phyloP scores from a whole-genome alignment of 1,140 invertebrate species.

The Mya arenaria region DNA sequence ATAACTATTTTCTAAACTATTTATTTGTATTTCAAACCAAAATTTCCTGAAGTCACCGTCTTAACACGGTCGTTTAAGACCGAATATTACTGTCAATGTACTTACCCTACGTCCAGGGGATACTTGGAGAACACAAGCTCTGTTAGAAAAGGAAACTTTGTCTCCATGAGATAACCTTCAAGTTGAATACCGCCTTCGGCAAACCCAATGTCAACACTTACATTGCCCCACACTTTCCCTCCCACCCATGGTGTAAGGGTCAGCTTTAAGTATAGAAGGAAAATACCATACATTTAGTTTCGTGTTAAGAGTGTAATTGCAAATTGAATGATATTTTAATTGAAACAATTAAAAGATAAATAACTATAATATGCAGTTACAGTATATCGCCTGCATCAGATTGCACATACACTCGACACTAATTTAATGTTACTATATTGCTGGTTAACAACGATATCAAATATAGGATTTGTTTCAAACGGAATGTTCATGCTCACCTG shows the following conservation, averaged over 20 bases:
- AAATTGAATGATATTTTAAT: neutral
- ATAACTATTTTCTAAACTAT: neutral
- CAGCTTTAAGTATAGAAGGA: neutral
- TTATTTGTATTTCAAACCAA: neutral
- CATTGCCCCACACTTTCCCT: constrained; percentile 32
- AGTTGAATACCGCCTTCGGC: constrained; percentile 3
- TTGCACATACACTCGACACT: neutral
- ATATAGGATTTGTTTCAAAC: neutral
- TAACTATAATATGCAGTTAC: neutral
- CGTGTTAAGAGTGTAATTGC: neutral
- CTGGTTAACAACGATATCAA: neutral
- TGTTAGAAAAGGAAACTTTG: constrained; percentile 1
- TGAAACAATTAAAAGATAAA: neutral
- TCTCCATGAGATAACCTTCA: constrained; percentile 35
- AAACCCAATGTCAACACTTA: neutral
- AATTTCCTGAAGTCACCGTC: too few species aligned
- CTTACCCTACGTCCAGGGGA: constrained; percentile 28
- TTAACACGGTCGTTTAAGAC: too few species aligned
- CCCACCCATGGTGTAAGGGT: constrained; percentile 26
- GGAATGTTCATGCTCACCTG: neutral
- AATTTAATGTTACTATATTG: neutral
- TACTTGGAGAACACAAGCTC: constrained; percentile 22
- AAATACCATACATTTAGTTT: neutral
- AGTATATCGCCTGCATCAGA: neutral
- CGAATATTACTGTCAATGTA: neutral